Evolutionary conservation across 35 echinoderm and acorn worm genomes (phyloP), one percentile per base, ranked within the genome.

Genomic region (Apostichopus californicus): DNA sequence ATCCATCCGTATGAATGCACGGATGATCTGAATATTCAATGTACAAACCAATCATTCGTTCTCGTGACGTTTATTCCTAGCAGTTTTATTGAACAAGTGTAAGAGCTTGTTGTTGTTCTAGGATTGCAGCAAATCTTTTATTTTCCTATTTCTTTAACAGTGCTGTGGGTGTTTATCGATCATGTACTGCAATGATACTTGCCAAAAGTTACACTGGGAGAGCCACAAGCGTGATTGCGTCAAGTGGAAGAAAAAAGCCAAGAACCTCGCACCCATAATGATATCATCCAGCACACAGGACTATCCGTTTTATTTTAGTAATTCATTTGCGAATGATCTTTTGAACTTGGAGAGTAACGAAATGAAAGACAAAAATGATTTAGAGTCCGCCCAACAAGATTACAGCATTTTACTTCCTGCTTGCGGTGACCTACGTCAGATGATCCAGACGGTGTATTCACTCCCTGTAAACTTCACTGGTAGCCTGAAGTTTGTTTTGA

Each of bases 261-360:
- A 54, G 25, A 4, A 9, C 4, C 21, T 21, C 4, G 20, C 86
- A 23, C 28, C 61, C 3, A 88, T 9, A 55, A 3, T 8, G 6
- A n/a, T n/a, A 57, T 20, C 15, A 68, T 5, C 6, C 6, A 13
- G 66, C 6, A 73, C 20, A 1, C 12, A 17, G 20, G 81, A 93
- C 54, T 17, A 14, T 5, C 81, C 89, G 1, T 89, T 23, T 61
- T 96, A 96, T 59, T 94, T 94, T 55, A 91, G 95, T 52, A 92
- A 94, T 54, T 92, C 90, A 7, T 77, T 93, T 18, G 95, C 95
- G 26, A 68, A 56, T 11, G 95, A 96, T 54, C 77, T 96, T 22
- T 61, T 96, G 20, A 90, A 93, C 8, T 83, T 96, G 79, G 26
- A 53, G 20, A 55, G 79, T 5, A 94, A 94, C 78, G 95, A 96